Evolutionary conservation across 2,113 vertebrate species (phyloP).

Genomic region (Callithrix jacchus): DNA sequence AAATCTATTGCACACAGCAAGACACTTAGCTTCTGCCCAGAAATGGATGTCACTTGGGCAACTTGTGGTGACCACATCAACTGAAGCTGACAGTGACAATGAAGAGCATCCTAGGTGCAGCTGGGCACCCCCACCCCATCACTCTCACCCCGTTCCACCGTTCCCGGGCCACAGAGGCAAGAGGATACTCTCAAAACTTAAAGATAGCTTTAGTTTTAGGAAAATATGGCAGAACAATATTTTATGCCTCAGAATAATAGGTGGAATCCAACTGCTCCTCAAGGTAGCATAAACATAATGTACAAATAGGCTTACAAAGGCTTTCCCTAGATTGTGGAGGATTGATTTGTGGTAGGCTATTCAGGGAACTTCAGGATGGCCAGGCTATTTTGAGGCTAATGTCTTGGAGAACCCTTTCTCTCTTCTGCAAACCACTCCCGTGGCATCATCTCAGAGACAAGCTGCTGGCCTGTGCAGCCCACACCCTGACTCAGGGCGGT

Average conservation of each 20-base stretch:
- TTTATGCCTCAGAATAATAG: not conserved
- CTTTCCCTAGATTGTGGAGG: not conserved
- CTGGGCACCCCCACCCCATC: not conserved
- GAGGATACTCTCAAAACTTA: not conserved
- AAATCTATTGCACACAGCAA: not conserved
- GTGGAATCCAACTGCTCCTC: not conserved
- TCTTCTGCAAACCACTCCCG: not conserved
- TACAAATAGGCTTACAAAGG: not conserved
- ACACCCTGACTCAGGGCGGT: not conserved
- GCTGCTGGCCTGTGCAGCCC: not conserved
- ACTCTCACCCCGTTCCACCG: too few species aligned
- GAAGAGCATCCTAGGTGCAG: not conserved
- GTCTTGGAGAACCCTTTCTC: not conserved
- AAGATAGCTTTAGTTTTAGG: not conserved
- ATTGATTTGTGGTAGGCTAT: not conserved
- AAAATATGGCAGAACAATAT: not conserved
- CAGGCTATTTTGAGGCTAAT: not conserved
- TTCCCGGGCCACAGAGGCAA: not conserved
- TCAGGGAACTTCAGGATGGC: not conserved
- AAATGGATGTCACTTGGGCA: not conserved
- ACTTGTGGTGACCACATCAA: rapidly evolving
- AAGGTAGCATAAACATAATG: too few species aligned
- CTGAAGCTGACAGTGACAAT: not conserved
- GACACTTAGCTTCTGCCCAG: not conserved
- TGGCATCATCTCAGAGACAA: not conserved